phyloP scores from a whole-genome alignment of 2,113 vertebrate species.

The Gopherus evgoodei region DNA sequence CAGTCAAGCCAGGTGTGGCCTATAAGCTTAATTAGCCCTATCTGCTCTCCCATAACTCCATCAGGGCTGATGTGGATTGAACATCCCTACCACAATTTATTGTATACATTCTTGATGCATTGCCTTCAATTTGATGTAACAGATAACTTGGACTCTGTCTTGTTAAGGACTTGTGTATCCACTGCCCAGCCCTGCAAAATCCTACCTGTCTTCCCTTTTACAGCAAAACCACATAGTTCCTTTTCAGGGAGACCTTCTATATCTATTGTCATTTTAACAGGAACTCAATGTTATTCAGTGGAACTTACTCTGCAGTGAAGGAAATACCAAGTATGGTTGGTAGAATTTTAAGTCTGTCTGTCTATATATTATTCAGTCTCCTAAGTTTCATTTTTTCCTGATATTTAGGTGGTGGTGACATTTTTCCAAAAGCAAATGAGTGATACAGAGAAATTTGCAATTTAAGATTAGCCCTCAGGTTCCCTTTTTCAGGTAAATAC shows the following conservation, averaged over 20 bases:
- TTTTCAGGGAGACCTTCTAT: not conserved
- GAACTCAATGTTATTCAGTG: not conserved
- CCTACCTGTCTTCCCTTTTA: not conserved
- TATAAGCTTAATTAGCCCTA: not conserved
- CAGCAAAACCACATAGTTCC: not conserved
- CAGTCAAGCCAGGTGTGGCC: not conserved
- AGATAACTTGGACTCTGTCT: not conserved
- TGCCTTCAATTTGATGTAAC: not conserved
- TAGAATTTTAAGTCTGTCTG: rapidly evolving
- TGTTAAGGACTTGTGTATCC: not conserved
- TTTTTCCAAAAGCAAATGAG: not conserved
- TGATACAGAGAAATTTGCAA: not conserved
- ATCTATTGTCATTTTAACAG: not conserved
- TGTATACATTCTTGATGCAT: not conserved
- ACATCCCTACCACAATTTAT: not conserved
- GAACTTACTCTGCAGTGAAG: not conserved
- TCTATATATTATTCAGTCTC: not conserved
- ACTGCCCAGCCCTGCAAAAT: not conserved
- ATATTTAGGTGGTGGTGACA: not conserved
- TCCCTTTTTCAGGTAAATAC: not conserved
- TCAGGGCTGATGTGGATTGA: not conserved
- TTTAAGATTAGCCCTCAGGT: no score
- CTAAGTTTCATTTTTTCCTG: not conserved
- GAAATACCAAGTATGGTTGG: not conserved
- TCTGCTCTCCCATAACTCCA: not conserved